A percentile compares a stretch with the other conserved stretches of the same genome.
Conservation (phyloP, 2,113 vertebrate species). For the Aythya baeri region DNA sequence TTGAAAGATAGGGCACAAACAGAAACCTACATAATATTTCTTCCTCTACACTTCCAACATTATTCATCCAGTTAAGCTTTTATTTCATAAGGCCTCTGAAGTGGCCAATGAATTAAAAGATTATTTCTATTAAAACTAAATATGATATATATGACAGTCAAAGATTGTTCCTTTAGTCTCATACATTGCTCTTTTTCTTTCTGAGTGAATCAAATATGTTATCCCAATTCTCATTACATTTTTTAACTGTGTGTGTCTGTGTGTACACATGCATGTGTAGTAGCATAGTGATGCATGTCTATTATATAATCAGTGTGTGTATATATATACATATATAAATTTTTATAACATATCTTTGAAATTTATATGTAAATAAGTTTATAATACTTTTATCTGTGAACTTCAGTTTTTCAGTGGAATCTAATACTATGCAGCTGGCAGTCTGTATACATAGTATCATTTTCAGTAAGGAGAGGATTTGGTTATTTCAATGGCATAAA, state of each 20-base stretch:
- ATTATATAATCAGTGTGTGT: neutral
- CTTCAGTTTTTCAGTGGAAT: neutral
- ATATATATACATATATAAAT: neutral
- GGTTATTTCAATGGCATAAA: conserved; percentile 2
- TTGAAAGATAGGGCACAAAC: neutral
- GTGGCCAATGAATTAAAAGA: neutral
- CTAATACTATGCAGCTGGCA: neutral
- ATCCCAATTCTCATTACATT: neutral
- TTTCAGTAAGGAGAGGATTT: neutral
- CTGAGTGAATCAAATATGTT: neutral
- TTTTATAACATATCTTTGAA: neutral
- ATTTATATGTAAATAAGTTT: neutral
- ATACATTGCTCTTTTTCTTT: neutral
- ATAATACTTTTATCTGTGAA: neutral
- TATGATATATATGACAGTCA: neutral
- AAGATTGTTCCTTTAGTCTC: neutral
- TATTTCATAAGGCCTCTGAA: neutral
- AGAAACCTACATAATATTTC: neutral
- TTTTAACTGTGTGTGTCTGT: neutral
- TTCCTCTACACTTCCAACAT: neutral
- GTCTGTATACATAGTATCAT: neutral
- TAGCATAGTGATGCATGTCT: neutral
- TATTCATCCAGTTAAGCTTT: neutral
- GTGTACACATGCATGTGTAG: accelerated
- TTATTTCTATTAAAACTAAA: neutral